Conservation (phyloP, 2,888 invertebrate genomes). For the Branchipolynoe longqiensis region DNA sequence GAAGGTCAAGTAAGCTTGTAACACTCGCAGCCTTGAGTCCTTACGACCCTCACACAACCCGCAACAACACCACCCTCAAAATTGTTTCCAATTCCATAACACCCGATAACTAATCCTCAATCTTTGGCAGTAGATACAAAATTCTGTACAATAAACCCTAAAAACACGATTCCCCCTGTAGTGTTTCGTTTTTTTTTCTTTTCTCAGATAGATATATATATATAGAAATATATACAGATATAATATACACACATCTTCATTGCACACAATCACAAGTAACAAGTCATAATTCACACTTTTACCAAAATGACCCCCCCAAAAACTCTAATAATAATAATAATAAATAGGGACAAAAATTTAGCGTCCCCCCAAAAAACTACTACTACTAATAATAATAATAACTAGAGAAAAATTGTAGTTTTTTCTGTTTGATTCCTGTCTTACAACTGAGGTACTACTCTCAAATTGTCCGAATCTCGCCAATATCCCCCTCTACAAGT, state of each 20-base stretch:
- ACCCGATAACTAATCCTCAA: slow-evolving; percentile 38
- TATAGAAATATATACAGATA: slow-evolving; percentile 45
- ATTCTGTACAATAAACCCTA: slow-evolving; percentile 46
- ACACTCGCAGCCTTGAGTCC: background rate
- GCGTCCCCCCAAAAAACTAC: too few species aligned
- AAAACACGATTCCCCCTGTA: slow-evolving; percentile 5
- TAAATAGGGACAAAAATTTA: too few species aligned
- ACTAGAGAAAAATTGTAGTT: background rate
- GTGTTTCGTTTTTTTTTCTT: background rate
- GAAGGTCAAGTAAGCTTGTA: slow-evolving; percentile 33
- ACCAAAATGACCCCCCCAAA: too few species aligned
- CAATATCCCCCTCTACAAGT: too few species aligned
- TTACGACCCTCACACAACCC: background rate
- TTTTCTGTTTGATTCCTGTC: background rate
- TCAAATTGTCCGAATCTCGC: background rate
- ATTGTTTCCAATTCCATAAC: background rate
- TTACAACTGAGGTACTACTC: background rate
- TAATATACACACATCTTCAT: slow-evolving; percentile 35
- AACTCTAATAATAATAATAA: too few species aligned
- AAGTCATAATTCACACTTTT: slow-evolving; percentile 22
- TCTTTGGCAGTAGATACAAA: slow-evolving; percentile 56
- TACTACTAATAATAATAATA: too few species aligned
- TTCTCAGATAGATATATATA: slow-evolving; percentile 19
- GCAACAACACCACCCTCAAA: background rate
- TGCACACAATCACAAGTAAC: slow-evolving; percentile 43